phyloP scores from a whole-genome alignment of 2,113 vertebrate genomes.

The Erpornis zantholeuca region DNA sequence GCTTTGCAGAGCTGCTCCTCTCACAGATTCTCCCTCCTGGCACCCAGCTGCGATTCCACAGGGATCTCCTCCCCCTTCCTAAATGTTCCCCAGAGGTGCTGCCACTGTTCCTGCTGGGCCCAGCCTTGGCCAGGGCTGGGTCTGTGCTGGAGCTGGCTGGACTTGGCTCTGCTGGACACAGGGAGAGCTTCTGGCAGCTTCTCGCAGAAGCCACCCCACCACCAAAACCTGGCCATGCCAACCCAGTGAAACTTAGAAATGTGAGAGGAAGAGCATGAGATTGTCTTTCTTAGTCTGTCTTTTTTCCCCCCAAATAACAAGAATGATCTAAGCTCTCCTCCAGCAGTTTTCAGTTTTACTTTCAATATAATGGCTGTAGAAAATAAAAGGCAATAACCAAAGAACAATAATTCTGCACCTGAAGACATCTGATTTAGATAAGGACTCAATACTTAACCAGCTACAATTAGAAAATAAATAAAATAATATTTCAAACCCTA shows the following conservation, averaged over 20 bases:
- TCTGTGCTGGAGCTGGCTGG: not conserved
- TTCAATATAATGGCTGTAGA: not conserved
- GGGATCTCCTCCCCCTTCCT: not conserved
- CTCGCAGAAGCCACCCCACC: not conserved
- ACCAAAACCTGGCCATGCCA: not conserved
- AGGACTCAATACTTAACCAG: not conserved
- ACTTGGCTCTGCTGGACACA: not conserved
- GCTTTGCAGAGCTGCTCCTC: not conserved
- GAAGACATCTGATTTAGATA: not conserved
- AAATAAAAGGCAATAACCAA: not conserved
- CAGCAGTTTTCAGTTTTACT: not conserved
- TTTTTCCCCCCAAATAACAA: not conserved
- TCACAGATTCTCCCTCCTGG: not conserved
- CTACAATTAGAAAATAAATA: not conserved
- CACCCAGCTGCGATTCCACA: not conserved
- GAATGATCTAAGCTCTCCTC: not conserved
- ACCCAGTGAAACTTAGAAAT: not conserved
- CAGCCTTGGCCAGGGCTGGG: not conserved
- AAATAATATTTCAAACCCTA: not conserved
- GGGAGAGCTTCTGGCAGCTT: not conserved
- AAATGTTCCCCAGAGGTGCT: not conserved
- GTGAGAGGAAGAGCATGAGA: not conserved
- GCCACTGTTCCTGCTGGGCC: not conserved
- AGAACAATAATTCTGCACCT: not conserved
- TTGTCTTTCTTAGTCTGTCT: not conserved